These are phyloP conservation scores for Dendroctonus ponderosae DNA, from an alignment of 1,140 invertebrate genomes.

Conservation along the genomic window DNA sequence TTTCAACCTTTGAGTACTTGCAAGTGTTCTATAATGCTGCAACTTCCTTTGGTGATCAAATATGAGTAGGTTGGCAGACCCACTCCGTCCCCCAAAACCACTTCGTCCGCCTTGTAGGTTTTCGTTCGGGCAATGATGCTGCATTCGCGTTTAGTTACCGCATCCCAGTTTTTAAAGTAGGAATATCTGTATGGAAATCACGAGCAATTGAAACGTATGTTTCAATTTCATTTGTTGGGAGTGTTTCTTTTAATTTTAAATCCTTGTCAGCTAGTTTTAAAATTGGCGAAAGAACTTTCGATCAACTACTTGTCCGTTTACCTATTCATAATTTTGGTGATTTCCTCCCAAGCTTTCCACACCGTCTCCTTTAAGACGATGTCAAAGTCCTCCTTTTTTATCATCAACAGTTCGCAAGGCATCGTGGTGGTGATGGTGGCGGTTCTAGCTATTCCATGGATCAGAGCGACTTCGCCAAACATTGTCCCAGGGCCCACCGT, in stretches of 20 bases:
- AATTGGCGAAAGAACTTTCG: no score
- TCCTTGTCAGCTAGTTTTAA: neutral
- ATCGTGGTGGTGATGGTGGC: conserved; percentile 57
- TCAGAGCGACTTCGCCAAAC: conserved; percentile 63
- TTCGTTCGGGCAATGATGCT: conserved; percentile 60
- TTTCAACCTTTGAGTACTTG: conserved; percentile 44
- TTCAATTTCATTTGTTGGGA: neutral
- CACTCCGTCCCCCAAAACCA: conserved; percentile 61
- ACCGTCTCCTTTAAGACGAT: conserved; percentile 57
- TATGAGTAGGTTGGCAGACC: conserved; percentile 64
- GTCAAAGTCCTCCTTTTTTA: conserved; percentile 55
- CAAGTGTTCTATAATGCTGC: conserved; percentile 62
- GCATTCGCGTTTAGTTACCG: conserved; percentile 59
- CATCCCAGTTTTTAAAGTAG: conserved; percentile 63
- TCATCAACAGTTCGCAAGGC: conserved; percentile 41
- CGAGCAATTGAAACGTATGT: neutral
- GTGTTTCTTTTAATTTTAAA: neutral
- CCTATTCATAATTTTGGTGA: conserved; percentile 55
- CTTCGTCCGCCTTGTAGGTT: conserved; percentile 58
- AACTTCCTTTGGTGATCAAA: conserved; percentile 62
- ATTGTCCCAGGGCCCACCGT: conserved; percentile 54
- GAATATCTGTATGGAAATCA: conserved; percentile 53
- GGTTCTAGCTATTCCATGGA: conserved; percentile 59
- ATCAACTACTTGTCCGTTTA: neutral
- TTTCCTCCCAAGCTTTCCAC: conserved; percentile 60